These are phyloP conservation scores for Craniophora ligustri DNA, from an alignment of 2,888 invertebrate species.

Conservation along the genomic window DNA sequence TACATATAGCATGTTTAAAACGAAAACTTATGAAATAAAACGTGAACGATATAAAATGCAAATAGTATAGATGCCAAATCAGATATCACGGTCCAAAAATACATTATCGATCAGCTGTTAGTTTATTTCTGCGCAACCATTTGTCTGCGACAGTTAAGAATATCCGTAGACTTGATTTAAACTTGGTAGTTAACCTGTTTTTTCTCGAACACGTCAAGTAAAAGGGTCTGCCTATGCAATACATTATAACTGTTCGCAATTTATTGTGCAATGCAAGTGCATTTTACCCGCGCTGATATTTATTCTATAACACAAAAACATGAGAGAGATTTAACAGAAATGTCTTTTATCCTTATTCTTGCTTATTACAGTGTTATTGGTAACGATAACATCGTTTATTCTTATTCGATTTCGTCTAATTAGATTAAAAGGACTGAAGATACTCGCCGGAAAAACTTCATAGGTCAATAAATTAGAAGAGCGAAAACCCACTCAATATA, in stretches of 20 bases:
- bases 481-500: too few species aligned
- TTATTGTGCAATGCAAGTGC: conserved; percentile 23
- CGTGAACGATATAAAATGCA: background rate
- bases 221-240: conserved; percentile 33
- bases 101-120: conserved; percentile 11
- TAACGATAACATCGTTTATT: too few species aligned
- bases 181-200: conserved; percentile 35
- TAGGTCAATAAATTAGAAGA: background rate
- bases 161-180: conserved; percentile 22
- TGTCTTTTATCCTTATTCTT: too few species aligned
- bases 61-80: background rate
- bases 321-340: too few species aligned
- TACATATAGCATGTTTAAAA: too few species aligned
- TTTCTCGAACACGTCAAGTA: conserved; percentile 29
- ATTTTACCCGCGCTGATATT: background rate
- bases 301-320: background rate
- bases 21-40: conserved; percentile 1
- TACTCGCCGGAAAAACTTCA: too few species aligned
- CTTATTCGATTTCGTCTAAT: too few species aligned
- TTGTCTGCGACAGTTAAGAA: conserved; percentile 20
- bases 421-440: too few species aligned
- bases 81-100: background rate
- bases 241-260: conserved; percentile 20
- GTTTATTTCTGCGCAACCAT: background rate
- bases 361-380: too few species aligned